Evolutionary conservation across 1,140 invertebrate genomes (phyloP).

Genomic region (Cydia pomonella): DNA sequence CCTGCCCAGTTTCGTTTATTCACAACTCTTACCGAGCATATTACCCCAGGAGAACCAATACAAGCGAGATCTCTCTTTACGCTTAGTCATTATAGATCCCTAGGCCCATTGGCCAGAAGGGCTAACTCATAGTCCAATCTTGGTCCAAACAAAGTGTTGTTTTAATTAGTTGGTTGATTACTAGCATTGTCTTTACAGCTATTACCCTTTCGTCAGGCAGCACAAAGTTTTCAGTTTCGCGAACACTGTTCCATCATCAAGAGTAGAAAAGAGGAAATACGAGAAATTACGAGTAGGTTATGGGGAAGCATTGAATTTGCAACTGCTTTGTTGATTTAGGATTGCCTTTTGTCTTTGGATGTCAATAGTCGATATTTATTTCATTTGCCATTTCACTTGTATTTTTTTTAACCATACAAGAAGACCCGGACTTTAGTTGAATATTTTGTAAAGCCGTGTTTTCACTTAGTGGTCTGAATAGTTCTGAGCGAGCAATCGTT

Average conservation of each 20-base stretch:
- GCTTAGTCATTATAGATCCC: neutral
- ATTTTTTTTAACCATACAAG: too few relatives aligned
- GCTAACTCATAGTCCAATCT: neutral
- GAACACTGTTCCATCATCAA: neutral
- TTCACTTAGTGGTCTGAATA: too few relatives aligned
- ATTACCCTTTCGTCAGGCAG: neutral
- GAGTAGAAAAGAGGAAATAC: too few relatives aligned
- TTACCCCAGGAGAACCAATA: neutral
- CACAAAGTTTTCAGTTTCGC: neutral
- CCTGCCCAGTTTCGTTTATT: conserved; percentile 1
- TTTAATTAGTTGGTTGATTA: neutral
- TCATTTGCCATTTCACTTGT: neutral
- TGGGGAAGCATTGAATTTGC: neutral
- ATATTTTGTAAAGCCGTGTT: too few relatives aligned
- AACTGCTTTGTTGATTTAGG: conserved; percentile 3
- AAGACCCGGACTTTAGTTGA: too few relatives aligned
- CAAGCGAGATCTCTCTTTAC: neutral
- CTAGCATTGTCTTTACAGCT: neutral
- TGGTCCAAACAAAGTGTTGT: neutral
- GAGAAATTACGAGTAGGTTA: too few relatives aligned
- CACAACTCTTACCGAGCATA: neutral
- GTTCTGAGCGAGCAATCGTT: too few relatives aligned
- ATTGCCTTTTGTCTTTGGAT: neutral
- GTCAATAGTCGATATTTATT: neutral
- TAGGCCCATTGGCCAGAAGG: neutral